A percentile compares a stretch with the other conserved stretches of the same genome.
phyloP scores from a whole-genome alignment of 2,797 vertebrate genomes.

The Lepus townsendii region DNA sequence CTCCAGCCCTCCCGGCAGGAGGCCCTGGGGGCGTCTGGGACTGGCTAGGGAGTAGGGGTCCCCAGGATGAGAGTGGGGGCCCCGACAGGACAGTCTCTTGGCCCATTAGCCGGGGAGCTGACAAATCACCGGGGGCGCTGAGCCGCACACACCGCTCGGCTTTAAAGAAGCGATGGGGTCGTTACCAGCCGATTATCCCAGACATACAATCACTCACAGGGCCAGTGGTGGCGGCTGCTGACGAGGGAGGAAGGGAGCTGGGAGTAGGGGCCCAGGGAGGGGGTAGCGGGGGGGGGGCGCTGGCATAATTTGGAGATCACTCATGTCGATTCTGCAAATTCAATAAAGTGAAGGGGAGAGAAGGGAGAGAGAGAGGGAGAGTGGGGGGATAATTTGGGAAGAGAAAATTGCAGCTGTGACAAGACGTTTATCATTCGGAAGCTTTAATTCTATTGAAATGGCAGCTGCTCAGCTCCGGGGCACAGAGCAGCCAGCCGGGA shows the following conservation, averaged over 20 bases:
- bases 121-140: slow-evolving; percentile 90
- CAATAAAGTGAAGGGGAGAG: slow-evolving; percentile 82
- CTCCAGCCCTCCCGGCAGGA: neutral
- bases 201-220: slow-evolving; percentile 90
- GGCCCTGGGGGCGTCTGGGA: neutral
- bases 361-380: slow-evolving; percentile 79
- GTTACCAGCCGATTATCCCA: slow-evolving; percentile 93
- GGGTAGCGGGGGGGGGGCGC: slow-evolving; percentile 46
- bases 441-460: slow-evolving; percentile 77
- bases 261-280: slow-evolving; percentile 62
- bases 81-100: neutral
- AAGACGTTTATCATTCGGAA: slow-evolving; percentile 90
- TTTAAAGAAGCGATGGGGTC: slow-evolving; percentile 88
- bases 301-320: slow-evolving; percentile 87
- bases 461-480: slow-evolving; percentile 80
- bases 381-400: slow-evolving; percentile 92
- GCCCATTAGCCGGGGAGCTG: slow-evolving; percentile 88
- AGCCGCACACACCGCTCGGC: slow-evolving; percentile 91
- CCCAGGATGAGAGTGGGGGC: slow-evolving; percentile 61
- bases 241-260: slow-evolving; percentile 61
- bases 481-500: slow-evolving; percentile 77
- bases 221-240: slow-evolving; percentile 86
- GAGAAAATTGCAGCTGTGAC: slow-evolving; percentile 94
- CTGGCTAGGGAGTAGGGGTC: neutral
- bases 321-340: slow-evolving; percentile 86